A percentile compares a stretch with the other conserved stretches of the same genome.
These are phyloP conservation scores for Tragelaphus scriptus DNA, from an alignment of 2,113 vertebrate species.

Conservation along the genomic window DNA sequence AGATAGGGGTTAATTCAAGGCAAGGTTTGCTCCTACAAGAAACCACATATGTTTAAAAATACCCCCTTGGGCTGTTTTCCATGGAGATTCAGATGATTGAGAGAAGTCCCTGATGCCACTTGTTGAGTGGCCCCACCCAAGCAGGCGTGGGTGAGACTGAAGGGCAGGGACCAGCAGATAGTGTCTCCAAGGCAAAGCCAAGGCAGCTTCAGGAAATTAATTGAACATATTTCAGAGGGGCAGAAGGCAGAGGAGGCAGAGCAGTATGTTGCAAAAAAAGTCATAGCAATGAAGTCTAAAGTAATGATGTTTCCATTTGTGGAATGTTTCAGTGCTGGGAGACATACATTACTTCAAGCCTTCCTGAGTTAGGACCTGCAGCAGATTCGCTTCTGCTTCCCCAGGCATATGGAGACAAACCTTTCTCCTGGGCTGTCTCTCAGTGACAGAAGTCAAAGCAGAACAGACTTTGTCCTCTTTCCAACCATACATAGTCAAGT, in stretches of 20 bases:
- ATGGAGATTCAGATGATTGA: neutral
- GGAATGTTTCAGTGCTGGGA: neutral
- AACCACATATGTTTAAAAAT: neutral
- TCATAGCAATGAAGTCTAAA: neutral
- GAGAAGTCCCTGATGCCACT: conserved; percentile 16
- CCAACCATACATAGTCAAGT: neutral
- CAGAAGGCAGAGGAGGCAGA: neutral
- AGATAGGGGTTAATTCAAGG: neutral
- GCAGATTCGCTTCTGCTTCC: neutral
- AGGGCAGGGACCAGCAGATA: neutral
- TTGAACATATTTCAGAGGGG: neutral
- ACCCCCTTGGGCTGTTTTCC: neutral
- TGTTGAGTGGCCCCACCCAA: conserved; percentile 35
- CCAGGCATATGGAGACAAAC: neutral
- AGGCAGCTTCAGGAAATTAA: neutral
- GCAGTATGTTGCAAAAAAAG: neutral
- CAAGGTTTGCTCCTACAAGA: neutral
- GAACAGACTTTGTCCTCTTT: conserved; percentile 20
- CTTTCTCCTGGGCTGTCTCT: neutral
- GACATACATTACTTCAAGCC: neutral
- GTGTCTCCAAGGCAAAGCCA: neutral
- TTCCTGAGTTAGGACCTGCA: neutral
- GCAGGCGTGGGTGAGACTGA: neutral
- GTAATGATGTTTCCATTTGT: neutral
- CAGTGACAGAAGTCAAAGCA: neutral